Evolutionary conservation across 2,888 invertebrate species (phyloP).

Genomic region (Glaucopsyche alexis): DNA sequence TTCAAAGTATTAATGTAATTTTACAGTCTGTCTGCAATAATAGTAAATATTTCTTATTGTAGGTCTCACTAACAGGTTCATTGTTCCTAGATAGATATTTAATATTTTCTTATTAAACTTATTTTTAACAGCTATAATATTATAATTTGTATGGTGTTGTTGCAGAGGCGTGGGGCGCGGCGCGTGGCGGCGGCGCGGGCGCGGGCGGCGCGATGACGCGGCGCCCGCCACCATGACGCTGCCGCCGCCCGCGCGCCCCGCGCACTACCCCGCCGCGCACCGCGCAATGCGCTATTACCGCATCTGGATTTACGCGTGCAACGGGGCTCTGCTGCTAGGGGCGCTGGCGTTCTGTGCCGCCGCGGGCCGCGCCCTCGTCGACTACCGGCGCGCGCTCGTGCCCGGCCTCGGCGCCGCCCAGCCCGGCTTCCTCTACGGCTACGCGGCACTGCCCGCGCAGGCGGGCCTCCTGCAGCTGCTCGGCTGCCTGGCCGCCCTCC

Average conservation of each 20-base stretch:
- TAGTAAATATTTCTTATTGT: background rate
- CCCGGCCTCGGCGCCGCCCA: slow-evolving; percentile 88
- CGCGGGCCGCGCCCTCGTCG: slow-evolving; percentile 85
- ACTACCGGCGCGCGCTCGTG: slow-evolving; percentile 85
- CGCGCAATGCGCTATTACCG: slow-evolving; percentile 89
- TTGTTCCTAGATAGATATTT: background rate
- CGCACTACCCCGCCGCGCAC: slow-evolving; percentile 78
- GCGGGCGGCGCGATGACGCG: slow-evolving; percentile 78
- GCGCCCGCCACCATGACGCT: slow-evolving; percentile 79
- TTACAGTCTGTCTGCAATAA: background rate
- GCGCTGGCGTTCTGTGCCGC: slow-evolving; percentile 89
- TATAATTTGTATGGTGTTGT: slow-evolving; percentile 40
- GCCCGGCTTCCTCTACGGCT: slow-evolving; percentile 91
- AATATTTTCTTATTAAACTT: background rate
- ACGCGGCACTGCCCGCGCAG: slow-evolving; percentile 88
- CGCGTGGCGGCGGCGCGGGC: slow-evolving; percentile 79
- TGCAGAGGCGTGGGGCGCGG: slow-evolving; percentile 78
- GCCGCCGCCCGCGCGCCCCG: slow-evolving; percentile 80
- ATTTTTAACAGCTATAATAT: background rate
- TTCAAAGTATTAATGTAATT: background rate
- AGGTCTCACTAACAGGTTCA: background rate
- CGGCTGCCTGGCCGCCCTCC: slow-evolving; percentile 89
- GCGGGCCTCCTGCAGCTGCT: slow-evolving; percentile 85
- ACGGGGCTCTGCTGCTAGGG: slow-evolving; percentile 91
- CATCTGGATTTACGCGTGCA: slow-evolving; percentile 96